Percentiles rank a stretch among this genome's conserved stretches.
phyloP scores from a whole-genome alignment of 2,888 invertebrate genomes.

The Nezara viridula region DNA sequence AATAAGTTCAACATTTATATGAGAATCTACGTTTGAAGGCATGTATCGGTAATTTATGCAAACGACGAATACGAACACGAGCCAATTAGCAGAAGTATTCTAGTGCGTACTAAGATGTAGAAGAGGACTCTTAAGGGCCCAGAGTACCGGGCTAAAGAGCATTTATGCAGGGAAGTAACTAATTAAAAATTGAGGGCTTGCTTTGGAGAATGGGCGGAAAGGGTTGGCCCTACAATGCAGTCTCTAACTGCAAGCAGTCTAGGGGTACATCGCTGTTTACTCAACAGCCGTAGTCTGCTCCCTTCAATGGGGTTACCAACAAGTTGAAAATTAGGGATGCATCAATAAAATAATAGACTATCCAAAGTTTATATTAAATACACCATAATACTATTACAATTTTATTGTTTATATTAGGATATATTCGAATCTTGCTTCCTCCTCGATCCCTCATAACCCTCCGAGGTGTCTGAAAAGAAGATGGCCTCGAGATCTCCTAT shows the following conservation, averaged over 20 bases:
- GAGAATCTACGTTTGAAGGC: not conserved
- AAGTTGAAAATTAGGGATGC: not conserved
- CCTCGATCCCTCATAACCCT: too few relatives aligned
- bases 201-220: slow-evolving; percentile 18
- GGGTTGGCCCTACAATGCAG: not conserved
- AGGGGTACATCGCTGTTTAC: not conserved
- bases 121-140: not conserved
- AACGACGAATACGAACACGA: not conserved
- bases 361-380: not conserved
- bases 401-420: too few relatives aligned
- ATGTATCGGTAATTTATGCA: not conserved
- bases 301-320: not conserved
- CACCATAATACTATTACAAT: not conserved
- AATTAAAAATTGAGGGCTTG: slow-evolving; percentile 46
- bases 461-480: too few relatives aligned
- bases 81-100: slow-evolving; percentile 15
- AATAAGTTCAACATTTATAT: not conserved
- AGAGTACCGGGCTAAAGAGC: slow-evolving; percentile 1
- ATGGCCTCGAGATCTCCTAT: too few relatives aligned
- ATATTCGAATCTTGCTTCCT: too few relatives aligned
- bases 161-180: slow-evolving; percentile 35
- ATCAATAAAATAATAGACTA: not conserved
- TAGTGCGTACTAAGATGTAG: not conserved
- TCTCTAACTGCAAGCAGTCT: not conserved
- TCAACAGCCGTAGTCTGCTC: not conserved